Evolutionary conservation across 2,888 invertebrate species (phyloP).

Genomic region (Drosophila quinaria): DNA sequence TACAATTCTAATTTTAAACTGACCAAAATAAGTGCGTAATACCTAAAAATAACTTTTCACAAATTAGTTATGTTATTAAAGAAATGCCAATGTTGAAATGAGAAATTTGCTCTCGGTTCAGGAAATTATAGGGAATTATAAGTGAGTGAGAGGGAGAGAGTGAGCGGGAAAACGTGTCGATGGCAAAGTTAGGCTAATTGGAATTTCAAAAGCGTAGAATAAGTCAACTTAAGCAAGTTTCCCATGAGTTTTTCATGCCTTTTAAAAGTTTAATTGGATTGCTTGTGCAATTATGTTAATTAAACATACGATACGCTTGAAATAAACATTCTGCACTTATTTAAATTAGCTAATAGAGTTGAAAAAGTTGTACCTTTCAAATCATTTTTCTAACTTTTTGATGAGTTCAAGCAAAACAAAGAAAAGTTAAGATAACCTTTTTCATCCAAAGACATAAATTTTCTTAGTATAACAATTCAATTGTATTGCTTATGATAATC

Average conservation of each 20-base stretch:
- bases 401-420: neutral
- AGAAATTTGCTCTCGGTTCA: neutral
- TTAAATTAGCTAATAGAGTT: conserved; percentile 52
- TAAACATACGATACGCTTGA: conserved; percentile 49
- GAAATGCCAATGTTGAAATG: conserved; percentile 4
- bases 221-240: conserved; percentile 46
- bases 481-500: neutral
- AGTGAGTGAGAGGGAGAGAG: neutral
- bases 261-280: conserved; percentile 60
- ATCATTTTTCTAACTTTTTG: neutral
- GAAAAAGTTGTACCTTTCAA: conserved; percentile 19
- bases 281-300: conserved; percentile 63
- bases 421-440: neutral
- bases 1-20: neutral
- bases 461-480: neutral
- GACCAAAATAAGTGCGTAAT: neutral
- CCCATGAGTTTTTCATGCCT: conserved; percentile 33
- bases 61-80: conserved; percentile 1
- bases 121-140: conserved; percentile 12
- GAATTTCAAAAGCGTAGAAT: conserved; percentile 48
- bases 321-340: conserved; percentile 39
- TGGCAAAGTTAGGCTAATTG: conserved; percentile 51
- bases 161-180: conserved; percentile 20
- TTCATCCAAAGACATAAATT: neutral
- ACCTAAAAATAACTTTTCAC: neutral